Percentiles rank a stretch among this genome's conserved stretches.
Evolutionary conservation across 1,140 invertebrate species (phyloP).

Genomic region (Trialeurodes vaporariorum): DNA sequence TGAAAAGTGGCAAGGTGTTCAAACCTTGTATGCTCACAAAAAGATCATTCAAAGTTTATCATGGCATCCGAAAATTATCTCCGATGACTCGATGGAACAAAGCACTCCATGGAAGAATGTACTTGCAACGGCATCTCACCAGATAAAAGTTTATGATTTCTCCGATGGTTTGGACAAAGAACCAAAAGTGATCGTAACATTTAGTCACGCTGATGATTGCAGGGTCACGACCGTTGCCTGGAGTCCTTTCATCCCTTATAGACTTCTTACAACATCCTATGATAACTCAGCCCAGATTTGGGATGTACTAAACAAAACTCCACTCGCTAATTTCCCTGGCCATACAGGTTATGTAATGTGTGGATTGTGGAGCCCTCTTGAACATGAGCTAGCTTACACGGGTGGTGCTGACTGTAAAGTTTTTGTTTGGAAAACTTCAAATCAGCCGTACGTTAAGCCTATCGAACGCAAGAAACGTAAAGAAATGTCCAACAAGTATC

Average conservation of each 20-base stretch:
- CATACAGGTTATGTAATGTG: constrained; percentile 40
- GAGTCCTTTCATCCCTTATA: constrained; percentile 55
- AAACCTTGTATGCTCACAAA: constrained; percentile 25
- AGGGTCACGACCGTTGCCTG: constrained; percentile 42
- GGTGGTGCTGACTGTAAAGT: constrained; percentile 47
- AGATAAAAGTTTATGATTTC: constrained; percentile 11
- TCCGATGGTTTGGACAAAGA: neutral
- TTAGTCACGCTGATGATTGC: constrained; percentile 28
- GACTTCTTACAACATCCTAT: constrained; percentile 53
- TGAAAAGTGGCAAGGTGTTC: neutral
- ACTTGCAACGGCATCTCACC: constrained; percentile 37
- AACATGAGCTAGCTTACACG: constrained; percentile 47
- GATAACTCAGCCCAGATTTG: constrained; percentile 58
- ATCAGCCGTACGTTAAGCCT: constrained; percentile 26
- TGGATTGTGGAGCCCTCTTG: constrained; percentile 50
- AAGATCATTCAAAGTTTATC: constrained; percentile 49
- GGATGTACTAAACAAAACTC: constrained; percentile 45
- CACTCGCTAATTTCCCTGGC: constrained; percentile 42
- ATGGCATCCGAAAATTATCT: constrained; percentile 59
- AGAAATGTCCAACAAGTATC: constrained; percentile 9
- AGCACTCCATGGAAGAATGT: constrained; percentile 45
- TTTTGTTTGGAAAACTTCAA: constrained; percentile 44
- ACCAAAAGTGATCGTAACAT: neutral
- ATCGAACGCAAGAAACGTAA: constrained; percentile 17
- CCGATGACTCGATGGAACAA: constrained; percentile 28